Base-by-base conservation (phyloP, 92 coral and sea anemone genomes). In the Zoanthus solanderi region DNA sequence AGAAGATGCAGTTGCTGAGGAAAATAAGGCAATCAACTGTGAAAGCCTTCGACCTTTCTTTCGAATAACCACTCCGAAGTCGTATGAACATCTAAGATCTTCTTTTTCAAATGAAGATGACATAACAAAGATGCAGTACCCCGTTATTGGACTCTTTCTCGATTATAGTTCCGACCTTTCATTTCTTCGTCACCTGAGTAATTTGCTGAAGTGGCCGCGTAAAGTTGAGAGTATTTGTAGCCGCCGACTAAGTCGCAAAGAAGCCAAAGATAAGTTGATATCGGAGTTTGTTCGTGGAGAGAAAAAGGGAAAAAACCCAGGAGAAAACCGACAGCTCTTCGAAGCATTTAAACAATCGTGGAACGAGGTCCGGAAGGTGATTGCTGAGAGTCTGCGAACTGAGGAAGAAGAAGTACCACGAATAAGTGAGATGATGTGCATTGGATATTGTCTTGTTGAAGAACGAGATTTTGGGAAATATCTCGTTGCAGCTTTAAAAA, bases 361-460 rank as follows among this genome's bases (percentile, higher is more conserved):
- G 98, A 91, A 95, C 63, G 78, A 84, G 29, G 84, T 94, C 75
- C 97, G 94, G 32, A 94, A 92, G 4, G 32, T 89, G 2, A 87
- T 95, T 3, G 87, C 89, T 58, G 79, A 90, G 31, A 13, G 82
- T 9, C 88, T 87, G 7, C 34, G 47, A 75, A 77, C 58, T 0
- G 29, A 23, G 54, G 93, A 88, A 7, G 81, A 53, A 84, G 68
- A 87, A 23, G 83, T 90, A 71, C 98, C 98, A 16, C 75, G 94
- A 78, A 84, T 96, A 11, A 90, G 90, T 67, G 97, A 95, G 82
- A 90, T 85, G 84, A 83, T 90, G 6, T 84, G 80, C 30, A 92
- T 97, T 87, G 95, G 97, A 3, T 89, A 86, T 42, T 97, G 99
- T 78, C 88, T 97, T 17, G 89, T 92, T 42, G 98, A 97, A 67